Conservation (phyloP, 2,888 invertebrate species). For the Lottia scabra region DNA sequence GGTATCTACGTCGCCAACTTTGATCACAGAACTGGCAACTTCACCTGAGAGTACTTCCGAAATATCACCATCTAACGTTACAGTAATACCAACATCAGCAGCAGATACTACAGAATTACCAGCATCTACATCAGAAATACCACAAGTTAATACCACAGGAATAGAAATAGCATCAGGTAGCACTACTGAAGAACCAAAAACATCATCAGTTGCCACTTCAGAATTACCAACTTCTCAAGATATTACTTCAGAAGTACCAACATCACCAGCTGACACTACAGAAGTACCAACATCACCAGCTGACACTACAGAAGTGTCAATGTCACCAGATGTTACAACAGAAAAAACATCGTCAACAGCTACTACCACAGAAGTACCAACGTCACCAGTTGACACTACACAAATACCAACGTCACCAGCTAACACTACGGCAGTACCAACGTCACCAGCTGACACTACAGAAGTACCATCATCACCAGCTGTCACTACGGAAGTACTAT, state of each 20-base stretch:
- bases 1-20: background rate
- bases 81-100: background rate
- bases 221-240: background rate
- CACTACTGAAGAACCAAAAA: background rate
- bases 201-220: background rate
- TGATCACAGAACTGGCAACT: background rate
- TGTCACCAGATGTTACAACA: background rate
- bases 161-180: background rate
- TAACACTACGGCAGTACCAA: background rate
- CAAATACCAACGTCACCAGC: too few relatives aligned
- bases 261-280: too few relatives aligned
- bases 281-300: background rate
- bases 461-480: too few relatives aligned
- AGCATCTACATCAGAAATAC: too few relatives aligned
- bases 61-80: background rate
- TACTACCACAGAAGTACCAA: too few relatives aligned
- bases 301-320: background rate
- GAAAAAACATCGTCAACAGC: background rate
- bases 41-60: background rate
- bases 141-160: background rate
- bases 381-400: too few relatives aligned
- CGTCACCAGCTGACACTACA: background rate
- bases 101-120: background rate
- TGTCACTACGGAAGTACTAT: too few relatives aligned
- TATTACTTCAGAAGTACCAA: too few relatives aligned